Conservation (phyloP, 2,888 invertebrate species). For the Phengaris alcon region DNA sequence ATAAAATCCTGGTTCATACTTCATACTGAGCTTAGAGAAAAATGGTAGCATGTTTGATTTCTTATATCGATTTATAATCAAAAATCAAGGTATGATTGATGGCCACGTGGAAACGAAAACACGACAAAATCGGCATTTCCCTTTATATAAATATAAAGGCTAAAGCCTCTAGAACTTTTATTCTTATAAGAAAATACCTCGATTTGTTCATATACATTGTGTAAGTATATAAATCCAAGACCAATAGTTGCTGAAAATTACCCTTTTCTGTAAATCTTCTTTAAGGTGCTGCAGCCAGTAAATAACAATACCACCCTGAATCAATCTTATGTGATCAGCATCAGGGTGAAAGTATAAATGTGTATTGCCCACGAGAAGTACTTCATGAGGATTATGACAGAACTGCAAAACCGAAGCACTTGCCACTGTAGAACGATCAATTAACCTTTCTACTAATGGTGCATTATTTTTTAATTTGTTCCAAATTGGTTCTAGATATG, state of each 20-base stretch:
- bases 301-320: constrained; percentile 89
- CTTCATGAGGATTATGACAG: constrained; percentile 74
- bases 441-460: constrained; percentile 77
- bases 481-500: constrained; percentile 80
- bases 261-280: constrained; percentile 55
- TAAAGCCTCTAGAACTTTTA: too few species aligned
- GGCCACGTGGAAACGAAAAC: too few species aligned
- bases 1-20: too few species aligned
- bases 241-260: constrained; percentile 39
- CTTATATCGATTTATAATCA: too few species aligned
- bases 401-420: constrained; percentile 81
- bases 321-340: constrained; percentile 91
- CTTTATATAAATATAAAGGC: too few species aligned
- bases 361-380: constrained; percentile 88
- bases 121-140: too few species aligned
- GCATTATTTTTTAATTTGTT: constrained; percentile 78
- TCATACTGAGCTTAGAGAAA: too few species aligned
- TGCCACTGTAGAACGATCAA: constrained; percentile 83
- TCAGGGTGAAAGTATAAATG: constrained; percentile 96
- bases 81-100: too few species aligned
- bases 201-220: too few species aligned
- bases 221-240: not conserved
- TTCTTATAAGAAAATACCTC: too few species aligned
- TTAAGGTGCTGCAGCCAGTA: constrained; percentile 83
- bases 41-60: too few species aligned